Base-by-base conservation (phyloP, 2,888 invertebrate genomes). In the Nasonia oneida region DNA sequence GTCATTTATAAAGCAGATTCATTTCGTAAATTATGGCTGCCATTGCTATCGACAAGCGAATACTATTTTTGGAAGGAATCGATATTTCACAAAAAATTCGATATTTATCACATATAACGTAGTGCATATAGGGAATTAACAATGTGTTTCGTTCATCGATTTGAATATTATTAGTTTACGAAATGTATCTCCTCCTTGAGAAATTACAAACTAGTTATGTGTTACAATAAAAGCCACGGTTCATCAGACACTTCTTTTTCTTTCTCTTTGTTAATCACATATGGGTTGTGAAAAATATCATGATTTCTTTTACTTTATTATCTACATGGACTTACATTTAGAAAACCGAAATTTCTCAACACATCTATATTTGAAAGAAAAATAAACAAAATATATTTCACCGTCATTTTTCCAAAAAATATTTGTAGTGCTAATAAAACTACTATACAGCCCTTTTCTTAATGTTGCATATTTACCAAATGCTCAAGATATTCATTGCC, bases 11-110 rank as follows among this genome's bases (percentile, higher is more conserved):
- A 83, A 85, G 79, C 33, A 87, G 83, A 77, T 87, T 83, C 88
- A 89, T 88, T 88, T 88, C 86, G 87, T 87, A 90, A 88, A 89
- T 89, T 90, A 89, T 88, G 88, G 88, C 88, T 89, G 89, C 61
- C 83, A 82, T 77, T 86, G 8, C 23, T 78, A 61, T 86, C 79
- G 86, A 84, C 23, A 80, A 87, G 64, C 83, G 76, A 86, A 77
- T 12, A 53, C 39, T 79, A 70, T 47, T 23, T 33, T 53, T 57
- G 61, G 74, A 81, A 85, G 73, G 61, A 85, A 73, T 77, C 15
- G 29, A 81, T 6, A 83, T 64, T 76, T 53, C 53, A 67, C 29
- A n/a, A 73, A 82, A 79, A 83, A 81, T 81, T 75, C 42, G 47
- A 87, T 64, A 87, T 83, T 71, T 76, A 84, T 82, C 73, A 75